Base-by-base conservation (phyloP, 2,113 vertebrate genomes). In the Phylloscopus trochilus region DNA sequence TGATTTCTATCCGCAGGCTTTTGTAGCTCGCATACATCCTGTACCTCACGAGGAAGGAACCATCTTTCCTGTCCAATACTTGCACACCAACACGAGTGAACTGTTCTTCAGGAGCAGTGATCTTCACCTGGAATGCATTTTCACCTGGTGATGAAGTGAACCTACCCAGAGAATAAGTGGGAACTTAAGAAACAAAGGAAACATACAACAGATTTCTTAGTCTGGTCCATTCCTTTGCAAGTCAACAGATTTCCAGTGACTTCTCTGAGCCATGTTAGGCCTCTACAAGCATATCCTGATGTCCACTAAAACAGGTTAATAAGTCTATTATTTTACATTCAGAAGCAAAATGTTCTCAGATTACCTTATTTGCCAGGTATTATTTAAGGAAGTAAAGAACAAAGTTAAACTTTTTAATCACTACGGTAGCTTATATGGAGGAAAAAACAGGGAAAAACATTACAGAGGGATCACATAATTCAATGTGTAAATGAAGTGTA, bases 21-120 rank as follows among this genome's bases (percentile, higher is more conserved):
- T 94, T 96, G 97, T 99, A 99, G 97, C 98, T 99, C 47, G 99
- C 98, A 14, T 99, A 99, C 99, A 99, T 99, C 96, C 99, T 98
- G 93, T 99, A 99, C 46, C 99, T 98, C 22, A 99, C 99, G 28
- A 99, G 97, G 91, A 99, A 99, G 20, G 99, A 99, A 13, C 99
- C 99, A 95, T 99, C 99, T 62, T 98, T 98, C 76, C 99, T 98
- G 95, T 99, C 99, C 96, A 99, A 97, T 76, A 99, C 97, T 93
- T 99, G 99, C 72, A 99, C 97, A 94, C 99, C 99, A 58, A 99
- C 98, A 81, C 99, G 98, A 86, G 98, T 98, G 96, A 99, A 99
- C 15, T 98, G 98, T 82, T 99, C 99, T 13, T 97, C 98, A 0
- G 98, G 98, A 64, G 99, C 99, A 31, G 97, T 97, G 62, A 99